These are phyloP conservation scores for Cosmorhoe ocellata DNA, from an alignment of 2,888 invertebrate genomes.

Conservation along the genomic window DNA sequence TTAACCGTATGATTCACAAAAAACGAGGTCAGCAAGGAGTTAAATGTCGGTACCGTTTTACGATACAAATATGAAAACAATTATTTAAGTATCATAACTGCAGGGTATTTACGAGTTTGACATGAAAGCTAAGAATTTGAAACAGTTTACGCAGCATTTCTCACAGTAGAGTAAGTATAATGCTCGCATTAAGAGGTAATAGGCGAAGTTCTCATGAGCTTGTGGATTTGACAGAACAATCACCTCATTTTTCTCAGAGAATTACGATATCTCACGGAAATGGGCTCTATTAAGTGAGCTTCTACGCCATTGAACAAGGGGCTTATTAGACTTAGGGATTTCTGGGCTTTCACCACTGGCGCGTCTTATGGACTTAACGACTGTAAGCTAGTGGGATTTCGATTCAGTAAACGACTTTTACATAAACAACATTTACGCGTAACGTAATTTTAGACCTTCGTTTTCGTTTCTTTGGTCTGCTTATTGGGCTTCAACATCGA, in stretches of 20 bases:
- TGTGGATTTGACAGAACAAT: conserved; percentile 65
- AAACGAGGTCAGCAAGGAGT: conserved; percentile 42
- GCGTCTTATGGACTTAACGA: neutral
- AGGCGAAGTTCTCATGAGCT: conserved; percentile 60
- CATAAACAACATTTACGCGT: neutral
- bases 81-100: conserved; percentile 33
- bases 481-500: conserved; percentile 34
- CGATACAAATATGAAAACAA: conserved; percentile 37
- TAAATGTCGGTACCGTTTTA: conserved; percentile 37
- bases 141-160: conserved; percentile 50
- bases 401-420: neutral
- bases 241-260: conserved; percentile 63
- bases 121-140: conserved; percentile 36
- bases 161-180: conserved; percentile 48
- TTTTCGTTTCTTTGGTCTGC: conserved; percentile 34
- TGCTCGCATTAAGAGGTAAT: conserved; percentile 46
- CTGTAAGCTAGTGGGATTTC: neutral
- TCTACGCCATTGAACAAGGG: conserved; percentile 41
- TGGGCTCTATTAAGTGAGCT: conserved; percentile 48
- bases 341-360: conserved; percentile 17
- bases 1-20: conserved; percentile 35
- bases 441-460: neutral
- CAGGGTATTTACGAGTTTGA: conserved; percentile 29
- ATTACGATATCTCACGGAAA: conserved; percentile 57
- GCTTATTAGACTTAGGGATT: conserved; percentile 30